Base-by-base conservation (phyloP, 2,797 vertebrate species). In the Sebastes taczanowskii region DNA sequence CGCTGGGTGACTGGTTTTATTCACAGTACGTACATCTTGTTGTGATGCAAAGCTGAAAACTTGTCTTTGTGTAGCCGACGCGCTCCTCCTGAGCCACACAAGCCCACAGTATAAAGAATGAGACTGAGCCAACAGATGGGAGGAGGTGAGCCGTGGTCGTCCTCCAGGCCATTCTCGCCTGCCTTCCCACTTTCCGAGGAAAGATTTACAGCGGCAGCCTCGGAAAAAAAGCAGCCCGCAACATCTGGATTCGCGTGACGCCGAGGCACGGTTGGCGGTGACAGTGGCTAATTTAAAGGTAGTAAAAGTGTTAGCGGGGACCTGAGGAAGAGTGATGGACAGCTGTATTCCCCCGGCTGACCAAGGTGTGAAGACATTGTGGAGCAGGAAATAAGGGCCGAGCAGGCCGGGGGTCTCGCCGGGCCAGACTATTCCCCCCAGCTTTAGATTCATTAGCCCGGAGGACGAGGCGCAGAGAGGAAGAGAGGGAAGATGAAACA, bases 221-320 rank as follows among this genome's bases (percentile, higher is more conserved):
- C 20, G 66, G 67, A 73, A 72, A 78, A 78, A 83, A 87, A 83
- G 63, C 62, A 71, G 76, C 77, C 30, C 20, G 67, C 74, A 89
- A 93, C 93, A 94, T 94, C 93, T 94, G 93, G 91, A 92, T 82
- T 25, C 11, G 77, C 23, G 49, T 34, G 83, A 76, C 67, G 46
- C 82, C 56, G 7, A 87, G 82, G 90, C 78, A 85, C 55, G 89
- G 82, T 73, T 72, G 79, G 78, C 77, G 74, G 88, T 90, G 94
- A 92, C 89, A 86, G 90, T 69, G 91, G 89, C 89, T 93, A 90
- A 93, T 96, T 95, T 94, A 94, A 93, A 93, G 92, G 88, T 86
- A 89, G 89, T 94, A 94, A 94, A 94, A 93, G 89, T 93, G 91
- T 90, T 92, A 59, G 87, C 71, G 18, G 81, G 38, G 86, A 85